These are phyloP conservation scores for Cherax destructor DNA, from an alignment of 1,140 invertebrate genomes.

Conservation along the genomic window DNA sequence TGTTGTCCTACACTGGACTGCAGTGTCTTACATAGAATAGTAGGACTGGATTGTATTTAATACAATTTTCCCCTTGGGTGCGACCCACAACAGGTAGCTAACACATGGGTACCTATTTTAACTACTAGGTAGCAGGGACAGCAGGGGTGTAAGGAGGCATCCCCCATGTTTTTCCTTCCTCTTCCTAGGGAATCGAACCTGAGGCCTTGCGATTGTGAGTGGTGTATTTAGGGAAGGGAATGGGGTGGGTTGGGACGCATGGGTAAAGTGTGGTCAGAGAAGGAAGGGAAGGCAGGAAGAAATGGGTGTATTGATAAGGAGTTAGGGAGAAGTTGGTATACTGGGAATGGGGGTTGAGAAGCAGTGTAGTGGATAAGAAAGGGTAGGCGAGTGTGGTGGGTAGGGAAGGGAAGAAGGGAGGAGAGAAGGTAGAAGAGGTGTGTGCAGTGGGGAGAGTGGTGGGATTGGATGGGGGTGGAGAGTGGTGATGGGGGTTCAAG, in stretches of 20 bases:
- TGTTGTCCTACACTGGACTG: no score
- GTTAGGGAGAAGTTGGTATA: background rate
- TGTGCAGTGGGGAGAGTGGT: background rate
- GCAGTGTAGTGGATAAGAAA: background rate
- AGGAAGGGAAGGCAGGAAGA: background rate
- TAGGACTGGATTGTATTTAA: no score
- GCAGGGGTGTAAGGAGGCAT: no score
- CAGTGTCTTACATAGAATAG: no score
- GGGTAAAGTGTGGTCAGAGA: background rate
- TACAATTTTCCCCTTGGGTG: no score
- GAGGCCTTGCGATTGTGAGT: no score
- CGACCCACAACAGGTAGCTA: no score
- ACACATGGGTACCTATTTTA: no score
- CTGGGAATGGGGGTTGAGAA: background rate
- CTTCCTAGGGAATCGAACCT: no score
- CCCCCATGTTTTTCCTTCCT: no score
- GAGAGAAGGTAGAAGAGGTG: background rate
- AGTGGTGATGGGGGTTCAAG: background rate
- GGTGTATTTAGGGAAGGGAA: background rate
- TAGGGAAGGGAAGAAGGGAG: background rate
- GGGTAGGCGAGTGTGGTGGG: no score
- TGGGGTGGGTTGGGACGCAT: background rate
- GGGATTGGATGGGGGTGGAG: background rate
- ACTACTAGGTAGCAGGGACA: no score
- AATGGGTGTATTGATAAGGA: background rate